Evolutionary conservation across 2,797 vertebrate genomes (phyloP).

Genomic region (Micropoecilia bifurca): DNA sequence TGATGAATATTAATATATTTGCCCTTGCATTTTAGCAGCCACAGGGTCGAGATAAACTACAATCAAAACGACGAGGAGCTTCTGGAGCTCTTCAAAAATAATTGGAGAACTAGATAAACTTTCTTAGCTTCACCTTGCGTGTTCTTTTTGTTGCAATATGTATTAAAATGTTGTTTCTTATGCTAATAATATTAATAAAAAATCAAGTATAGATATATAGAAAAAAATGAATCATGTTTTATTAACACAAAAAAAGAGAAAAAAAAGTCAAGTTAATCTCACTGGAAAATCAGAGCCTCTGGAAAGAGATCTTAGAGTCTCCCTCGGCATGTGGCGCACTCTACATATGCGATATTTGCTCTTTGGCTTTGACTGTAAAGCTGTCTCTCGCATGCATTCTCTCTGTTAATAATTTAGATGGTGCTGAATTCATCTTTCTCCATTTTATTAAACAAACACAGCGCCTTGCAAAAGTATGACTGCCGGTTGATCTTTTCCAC

Average conservation of each 20-base stretch:
- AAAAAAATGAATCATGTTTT: slow-evolving; percentile 47
- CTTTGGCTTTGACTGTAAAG: slow-evolving; percentile 22
- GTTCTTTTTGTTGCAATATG: neutral
- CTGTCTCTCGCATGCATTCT: slow-evolving; percentile 6
- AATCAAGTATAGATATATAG: slow-evolving; percentile 3
- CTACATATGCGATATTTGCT: slow-evolving; percentile 38
- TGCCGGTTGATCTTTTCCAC: neutral
- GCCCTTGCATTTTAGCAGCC: slow-evolving; percentile 76
- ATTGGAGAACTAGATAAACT: neutral
- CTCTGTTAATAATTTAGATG: slow-evolving; percentile 3
- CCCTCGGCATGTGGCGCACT: slow-evolving; percentile 27
- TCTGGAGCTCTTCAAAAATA: slow-evolving; percentile 16
- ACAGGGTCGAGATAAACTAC: slow-evolving; percentile 58
- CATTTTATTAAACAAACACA: neutral
- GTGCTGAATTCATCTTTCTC: slow-evolving; percentile 21
- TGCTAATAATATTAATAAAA: neutral
- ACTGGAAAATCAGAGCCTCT: slow-evolving; percentile 47
- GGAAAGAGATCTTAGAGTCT: slow-evolving; percentile 45
- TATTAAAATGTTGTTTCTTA: neutral
- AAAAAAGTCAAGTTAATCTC: slow-evolving; percentile 46
- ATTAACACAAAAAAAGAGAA: slow-evolving; percentile 40
- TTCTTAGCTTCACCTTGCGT: neutral
- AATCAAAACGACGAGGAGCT: slow-evolving; percentile 37
- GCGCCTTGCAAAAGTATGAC: neutral
- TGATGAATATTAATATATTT: slow-evolving; percentile 79